A percentile compares a stretch with the other conserved stretches of the same genome.
These are phyloP conservation scores for Meleagris gallopavo DNA, from an alignment of 2,113 vertebrate species.

Conservation along the genomic window DNA sequence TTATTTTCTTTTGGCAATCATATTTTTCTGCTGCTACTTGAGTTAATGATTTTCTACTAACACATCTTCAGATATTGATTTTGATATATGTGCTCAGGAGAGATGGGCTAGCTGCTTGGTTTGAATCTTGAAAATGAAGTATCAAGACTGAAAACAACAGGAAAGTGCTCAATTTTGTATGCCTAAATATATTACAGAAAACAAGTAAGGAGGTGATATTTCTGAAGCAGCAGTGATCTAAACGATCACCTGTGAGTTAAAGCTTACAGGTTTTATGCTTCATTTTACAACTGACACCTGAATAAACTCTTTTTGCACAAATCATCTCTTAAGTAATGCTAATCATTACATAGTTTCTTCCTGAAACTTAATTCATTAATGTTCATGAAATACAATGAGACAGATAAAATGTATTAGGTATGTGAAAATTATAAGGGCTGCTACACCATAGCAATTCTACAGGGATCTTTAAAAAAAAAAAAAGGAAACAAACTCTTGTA, in stretches of 20 bases:
- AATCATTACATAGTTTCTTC: not conserved
- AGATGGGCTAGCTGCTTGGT: not conserved
- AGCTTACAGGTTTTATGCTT: not conserved
- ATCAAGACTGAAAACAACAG: not conserved
- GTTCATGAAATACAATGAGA: not conserved
- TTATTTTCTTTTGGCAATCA: not conserved
- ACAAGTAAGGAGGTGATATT: not conserved
- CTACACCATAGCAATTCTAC: not conserved
- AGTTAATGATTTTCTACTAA: not conserved
- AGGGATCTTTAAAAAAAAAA: not conserved
- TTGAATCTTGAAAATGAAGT: conserved; percentile 3
- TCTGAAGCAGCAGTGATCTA: not conserved
- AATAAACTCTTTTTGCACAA: conserved; percentile 33
- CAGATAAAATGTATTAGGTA: not conserved
- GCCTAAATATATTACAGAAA: not conserved
- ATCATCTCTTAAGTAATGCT: not conserved
- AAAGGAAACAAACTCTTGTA: not conserved
- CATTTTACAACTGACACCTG: not conserved
- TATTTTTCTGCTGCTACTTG: not conserved
- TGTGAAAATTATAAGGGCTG: not conserved
- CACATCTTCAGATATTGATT: not conserved
- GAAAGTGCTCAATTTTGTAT: not conserved
- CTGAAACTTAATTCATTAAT: conserved; percentile 10
- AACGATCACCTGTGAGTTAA: not conserved
- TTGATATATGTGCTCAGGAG: not conserved